phyloP scores from a whole-genome alignment of 1,140 invertebrate species.

The Cotesia glomerata region DNA sequence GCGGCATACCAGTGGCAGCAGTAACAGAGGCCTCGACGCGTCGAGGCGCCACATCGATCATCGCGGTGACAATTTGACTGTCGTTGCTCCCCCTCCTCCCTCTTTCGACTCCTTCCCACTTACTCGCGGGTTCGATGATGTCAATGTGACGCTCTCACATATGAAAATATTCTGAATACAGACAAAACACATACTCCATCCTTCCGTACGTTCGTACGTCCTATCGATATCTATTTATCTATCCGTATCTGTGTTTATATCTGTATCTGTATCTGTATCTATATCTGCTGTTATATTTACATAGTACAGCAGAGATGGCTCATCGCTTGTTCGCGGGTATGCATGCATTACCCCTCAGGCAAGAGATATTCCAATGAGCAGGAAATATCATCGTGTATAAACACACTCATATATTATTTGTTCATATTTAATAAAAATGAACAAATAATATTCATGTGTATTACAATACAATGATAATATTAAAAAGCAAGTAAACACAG shows the following conservation, averaged over 20 bases:
- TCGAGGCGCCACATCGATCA: conserved; percentile 39
- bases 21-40: conserved; percentile 32
- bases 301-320: too few relatives aligned
- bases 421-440: background rate
- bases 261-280: background rate
- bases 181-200: background rate
- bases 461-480: too few relatives aligned
- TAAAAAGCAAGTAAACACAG: too few relatives aligned
- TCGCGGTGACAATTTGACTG: conserved; percentile 36
- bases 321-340: too few relatives aligned
- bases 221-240: too few relatives aligned
- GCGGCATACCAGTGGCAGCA: background rate
- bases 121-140: background rate
- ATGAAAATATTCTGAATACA: background rate
- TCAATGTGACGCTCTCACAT: background rate
- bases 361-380: background rate
- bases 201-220: too few relatives aligned
- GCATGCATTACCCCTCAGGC: conserved; percentile 15
- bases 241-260: background rate
- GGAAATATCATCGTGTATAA: conserved; percentile 2
- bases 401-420: background rate
- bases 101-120: background rate
- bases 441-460: conserved; percentile 2
- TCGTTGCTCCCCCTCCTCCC: conserved; percentile 11
- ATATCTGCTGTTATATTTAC: background rate